These are phyloP conservation scores for Euphonia xanthogaster DNA, from an alignment of 2,797 vertebrate genomes.

Conservation along the genomic window DNA sequence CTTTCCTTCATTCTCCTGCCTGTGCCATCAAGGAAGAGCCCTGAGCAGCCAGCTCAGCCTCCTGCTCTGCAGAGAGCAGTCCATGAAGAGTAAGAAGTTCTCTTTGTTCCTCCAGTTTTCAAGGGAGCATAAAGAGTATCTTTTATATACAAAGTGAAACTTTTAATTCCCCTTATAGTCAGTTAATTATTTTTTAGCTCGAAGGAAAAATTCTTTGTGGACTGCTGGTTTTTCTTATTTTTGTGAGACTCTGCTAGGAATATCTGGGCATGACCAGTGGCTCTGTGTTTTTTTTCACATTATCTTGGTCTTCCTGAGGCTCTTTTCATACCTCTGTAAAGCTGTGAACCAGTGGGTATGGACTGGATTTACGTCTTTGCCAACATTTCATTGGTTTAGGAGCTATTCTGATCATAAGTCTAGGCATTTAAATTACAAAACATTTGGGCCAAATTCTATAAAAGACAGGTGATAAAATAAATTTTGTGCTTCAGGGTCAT, in stretches of 20 bases:
- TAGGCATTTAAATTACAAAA: slow-evolving; percentile 68
- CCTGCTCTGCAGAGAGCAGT: neutral
- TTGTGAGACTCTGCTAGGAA: neutral
- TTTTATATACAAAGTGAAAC: neutral
- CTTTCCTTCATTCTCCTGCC: neutral
- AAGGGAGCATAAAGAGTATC: neutral
- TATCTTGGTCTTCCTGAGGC: slow-evolving; percentile 6
- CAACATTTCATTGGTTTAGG: slow-evolving; percentile 52
- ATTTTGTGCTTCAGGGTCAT: slow-evolving; percentile 37
- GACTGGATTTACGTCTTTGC: slow-evolving; percentile 50
- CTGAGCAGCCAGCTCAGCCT: neutral
- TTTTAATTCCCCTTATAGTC: neutral
- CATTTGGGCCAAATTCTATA: slow-evolving; percentile 62
- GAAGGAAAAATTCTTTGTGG: neutral
- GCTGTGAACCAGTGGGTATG: slow-evolving; percentile 20
- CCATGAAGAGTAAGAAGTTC: neutral
- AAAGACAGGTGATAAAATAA: slow-evolving; percentile 60
- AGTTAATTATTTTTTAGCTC: neutral
- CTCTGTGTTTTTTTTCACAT: neutral
- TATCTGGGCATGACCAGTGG: neutral
- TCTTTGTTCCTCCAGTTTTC: neutral
- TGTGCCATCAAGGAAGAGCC: neutral
- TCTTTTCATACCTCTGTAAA: slow-evolving; percentile 44
- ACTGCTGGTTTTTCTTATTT: neutral
- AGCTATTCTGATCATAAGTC: slow-evolving; percentile 44